A percentile compares a stretch with the other conserved stretches of the same genome.
These are phyloP conservation scores for Nesoenas mayeri DNA, from an alignment of 2,113 vertebrate genomes.

Conservation along the genomic window DNA sequence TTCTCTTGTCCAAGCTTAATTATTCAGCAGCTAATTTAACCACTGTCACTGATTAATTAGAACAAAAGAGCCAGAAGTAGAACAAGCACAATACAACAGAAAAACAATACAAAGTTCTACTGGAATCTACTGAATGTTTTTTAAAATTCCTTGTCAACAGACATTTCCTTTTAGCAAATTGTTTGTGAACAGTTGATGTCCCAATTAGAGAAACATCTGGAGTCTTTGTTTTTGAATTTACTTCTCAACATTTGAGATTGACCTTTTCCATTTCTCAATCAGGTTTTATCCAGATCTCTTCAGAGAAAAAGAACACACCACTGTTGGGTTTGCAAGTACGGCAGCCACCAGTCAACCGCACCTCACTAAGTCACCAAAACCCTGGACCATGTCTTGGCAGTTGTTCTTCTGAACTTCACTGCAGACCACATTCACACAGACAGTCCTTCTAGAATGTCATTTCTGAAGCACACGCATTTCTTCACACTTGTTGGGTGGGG, in stretches of 20 bases:
- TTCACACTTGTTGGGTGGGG: neutral
- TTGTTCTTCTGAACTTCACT: neutral
- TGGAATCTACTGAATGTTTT: constrained; percentile 30
- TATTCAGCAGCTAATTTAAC: neutral
- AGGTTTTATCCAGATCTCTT: constrained; percentile 1
- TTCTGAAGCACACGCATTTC: neutral
- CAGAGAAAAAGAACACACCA: accelerated
- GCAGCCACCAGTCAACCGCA: neutral
- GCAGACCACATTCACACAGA: accelerated
- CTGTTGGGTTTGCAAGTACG: neutral
- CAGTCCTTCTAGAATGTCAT: neutral
- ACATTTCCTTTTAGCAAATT: constrained; percentile 44
- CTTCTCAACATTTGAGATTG: neutral
- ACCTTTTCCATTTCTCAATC: constrained; percentile 37
- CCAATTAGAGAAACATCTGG: constrained; percentile 50
- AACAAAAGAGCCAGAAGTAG: neutral
- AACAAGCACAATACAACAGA: neutral
- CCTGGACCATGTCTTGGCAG: neutral
- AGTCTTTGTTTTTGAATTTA: constrained; percentile 26
- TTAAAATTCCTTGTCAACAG: constrained; percentile 33
- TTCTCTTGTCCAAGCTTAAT: neutral
- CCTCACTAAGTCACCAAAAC: neutral
- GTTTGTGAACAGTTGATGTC: constrained; percentile 35
- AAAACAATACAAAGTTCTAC: neutral
- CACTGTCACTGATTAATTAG: neutral